Evolutionary conservation across 2,797 vertebrate species (phyloP), one percentile per base, ranked within the genome.

Genomic region (Dromococcyx pavoninus): DNA sequence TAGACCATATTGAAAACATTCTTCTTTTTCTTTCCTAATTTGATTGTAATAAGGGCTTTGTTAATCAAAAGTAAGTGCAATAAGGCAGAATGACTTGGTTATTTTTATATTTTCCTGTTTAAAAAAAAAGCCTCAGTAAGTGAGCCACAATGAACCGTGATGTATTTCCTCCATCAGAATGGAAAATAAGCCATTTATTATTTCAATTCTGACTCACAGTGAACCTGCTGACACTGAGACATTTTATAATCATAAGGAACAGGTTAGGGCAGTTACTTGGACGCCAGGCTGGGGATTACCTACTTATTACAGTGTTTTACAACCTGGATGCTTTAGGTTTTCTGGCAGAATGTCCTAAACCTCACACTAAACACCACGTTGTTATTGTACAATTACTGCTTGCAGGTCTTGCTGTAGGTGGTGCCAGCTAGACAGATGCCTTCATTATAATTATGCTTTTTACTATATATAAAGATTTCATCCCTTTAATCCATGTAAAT

Each of bases 21-120:
- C 56, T 86, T 5, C 66, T 74, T 95, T 97, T 96, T 95, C 64
- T 97, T 95, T 95, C 94, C 66, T 72, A 95, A 96, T 93, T 97
- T 86, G 89, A 93, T 97, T 97, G 85, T 95, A 94, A 84, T 91
- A 90, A 91, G 95, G 94, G 88, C 96, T 97, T 97, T 98, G 96
- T 97, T 97, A 98, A 97, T 97, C 67, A 96, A 97, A 97, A 97
- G 82, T 97, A 87, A 96, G 95, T 97, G 95, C 88, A 96, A 79
- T 94, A 94, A 96, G 90, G 91, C 96, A 93, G 98, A 99, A 98
- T 98, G 96, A 93, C 98, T 97, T 98, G 97, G 99, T 99, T 99
- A 99, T 99, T 99, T 99, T 99, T 99, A 98, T 98, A 98, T 98
- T 99, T 99, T 99, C 99, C 99, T 99, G 98, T 99, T 98, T 98